Base-by-base conservation (phyloP, 2,888 invertebrate genomes). In the Polyommatus iphigenia region DNA sequence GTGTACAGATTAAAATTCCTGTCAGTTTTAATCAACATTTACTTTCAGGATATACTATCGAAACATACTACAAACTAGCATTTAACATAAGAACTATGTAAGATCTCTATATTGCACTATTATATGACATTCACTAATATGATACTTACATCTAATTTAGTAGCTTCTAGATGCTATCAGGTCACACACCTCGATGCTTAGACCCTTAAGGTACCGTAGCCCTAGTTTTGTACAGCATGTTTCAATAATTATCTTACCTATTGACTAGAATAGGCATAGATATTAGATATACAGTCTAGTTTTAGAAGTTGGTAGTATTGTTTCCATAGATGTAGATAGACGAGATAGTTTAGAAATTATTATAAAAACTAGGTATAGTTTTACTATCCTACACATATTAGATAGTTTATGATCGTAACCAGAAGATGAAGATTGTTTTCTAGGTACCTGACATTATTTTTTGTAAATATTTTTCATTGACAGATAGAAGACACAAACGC, bases 81-180 rank as follows among this genome's bases (percentile, higher is more conserved):
- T 54, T 54, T 54, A 54, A 54, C 18, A 1, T 54, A 18, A 1
- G 5, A 18, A 54, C 18, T 54, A 54, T 54, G 18, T 54, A 54
- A 18, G 18, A 54, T 54, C 54, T 54, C 54, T 54, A 54, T 54
- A 54, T 54, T 54, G 18, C 15, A 54, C 18, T 54, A 18, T 54
- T 54, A 54, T 6, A 73, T 15, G 29, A 73, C n/a, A 50, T 15
- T 36, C 10, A 46, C 46, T 73, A 50, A 75, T 67, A 32, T 50
- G 15, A 75, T 29, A 24, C 24, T 24, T 24, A 54, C 54, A 75
- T 29, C 50, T 50, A 29, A 75, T 80, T 82, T 86, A 87, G 85
- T 85, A 85, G 89, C 89, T 90, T 89, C 80, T 91, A 91, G 89
- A 83, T 85, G 89, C 90, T 85, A 89, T 87, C 89, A 88, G 88